Conservation (phyloP, 2,888 invertebrate species). For the Dermolepida albohirtum region DNA sequence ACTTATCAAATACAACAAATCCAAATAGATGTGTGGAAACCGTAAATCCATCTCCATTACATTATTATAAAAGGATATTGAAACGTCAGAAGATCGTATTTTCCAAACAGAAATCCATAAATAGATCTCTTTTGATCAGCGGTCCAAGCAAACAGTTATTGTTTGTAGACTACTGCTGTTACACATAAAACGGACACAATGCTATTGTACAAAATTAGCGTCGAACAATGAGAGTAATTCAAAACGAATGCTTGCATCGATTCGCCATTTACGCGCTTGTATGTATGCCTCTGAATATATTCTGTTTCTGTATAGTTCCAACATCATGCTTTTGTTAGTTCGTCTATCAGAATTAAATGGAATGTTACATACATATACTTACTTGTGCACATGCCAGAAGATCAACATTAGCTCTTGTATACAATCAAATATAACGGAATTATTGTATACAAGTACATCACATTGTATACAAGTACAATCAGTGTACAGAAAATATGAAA, state of each 20-base stretch:
- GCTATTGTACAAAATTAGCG: constrained; percentile 5
- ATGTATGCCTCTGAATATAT: constrained; percentile 1
- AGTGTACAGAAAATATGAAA: no score
- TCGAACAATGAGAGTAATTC: not conserved
- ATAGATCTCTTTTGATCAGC: constrained; percentile 6
- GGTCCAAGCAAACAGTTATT: not conserved
- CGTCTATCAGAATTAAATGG: no score
- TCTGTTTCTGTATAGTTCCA: not conserved
- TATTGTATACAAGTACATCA: no score
- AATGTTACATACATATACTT: no score
- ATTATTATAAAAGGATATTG: no score
- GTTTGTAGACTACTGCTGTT: not conserved
- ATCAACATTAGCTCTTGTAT: no score
- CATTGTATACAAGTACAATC: no score
- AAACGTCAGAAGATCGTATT: constrained; percentile 3
- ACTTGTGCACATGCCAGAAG: no score
- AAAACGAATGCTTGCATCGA: constrained; percentile 4
- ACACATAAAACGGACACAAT: not conserved
- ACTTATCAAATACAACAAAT: not conserved
- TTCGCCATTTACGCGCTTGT: not conserved
- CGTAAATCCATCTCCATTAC: not conserved
- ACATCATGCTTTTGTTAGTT: no score
- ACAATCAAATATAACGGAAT: no score
- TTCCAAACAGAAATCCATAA: constrained; percentile 4
- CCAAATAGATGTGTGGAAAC: not conserved